Evolutionary conservation across 2,113 vertebrate genomes (phyloP).

Genomic region (Chauna torquata): DNA sequence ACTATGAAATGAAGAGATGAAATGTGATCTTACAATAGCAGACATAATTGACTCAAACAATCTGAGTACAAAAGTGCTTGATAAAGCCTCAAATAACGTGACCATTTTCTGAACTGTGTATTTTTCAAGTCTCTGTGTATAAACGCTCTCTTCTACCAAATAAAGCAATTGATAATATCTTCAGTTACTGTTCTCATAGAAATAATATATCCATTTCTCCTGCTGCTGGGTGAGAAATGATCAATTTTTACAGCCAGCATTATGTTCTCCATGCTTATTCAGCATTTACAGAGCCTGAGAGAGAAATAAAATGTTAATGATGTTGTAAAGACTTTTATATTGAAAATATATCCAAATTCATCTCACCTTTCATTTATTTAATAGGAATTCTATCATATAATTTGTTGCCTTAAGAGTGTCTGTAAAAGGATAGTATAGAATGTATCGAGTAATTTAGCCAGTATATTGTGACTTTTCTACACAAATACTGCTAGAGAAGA

Average conservation of each 20-base stretch:
- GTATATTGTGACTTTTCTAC: not conserved
- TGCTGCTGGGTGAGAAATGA: not conserved
- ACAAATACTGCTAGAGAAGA: not conserved
- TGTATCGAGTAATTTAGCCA: not conserved
- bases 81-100: not conserved
- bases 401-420: not conserved
- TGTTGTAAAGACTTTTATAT: slow-evolving; percentile 30
- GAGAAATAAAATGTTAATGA: slow-evolving; percentile 39
- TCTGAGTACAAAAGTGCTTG: not conserved
- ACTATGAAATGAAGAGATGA: not conserved
- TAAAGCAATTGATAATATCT: not conserved
- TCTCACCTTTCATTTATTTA: not conserved
- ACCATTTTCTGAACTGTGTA: not conserved
- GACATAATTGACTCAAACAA: not conserved
- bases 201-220: not conserved
- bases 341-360: slow-evolving; percentile 26
- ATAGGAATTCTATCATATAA: not conserved
- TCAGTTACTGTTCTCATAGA: not conserved
- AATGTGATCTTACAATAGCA: not conserved
- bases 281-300: not conserved
- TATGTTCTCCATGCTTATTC: not conserved
- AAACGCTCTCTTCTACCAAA: not conserved
- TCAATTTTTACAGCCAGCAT: not conserved
- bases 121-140: not conserved
- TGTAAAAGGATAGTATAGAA: not conserved